These are phyloP conservation scores for Acanthiza pusilla DNA, from an alignment of 2,797 vertebrate species.

Conservation along the genomic window DNA sequence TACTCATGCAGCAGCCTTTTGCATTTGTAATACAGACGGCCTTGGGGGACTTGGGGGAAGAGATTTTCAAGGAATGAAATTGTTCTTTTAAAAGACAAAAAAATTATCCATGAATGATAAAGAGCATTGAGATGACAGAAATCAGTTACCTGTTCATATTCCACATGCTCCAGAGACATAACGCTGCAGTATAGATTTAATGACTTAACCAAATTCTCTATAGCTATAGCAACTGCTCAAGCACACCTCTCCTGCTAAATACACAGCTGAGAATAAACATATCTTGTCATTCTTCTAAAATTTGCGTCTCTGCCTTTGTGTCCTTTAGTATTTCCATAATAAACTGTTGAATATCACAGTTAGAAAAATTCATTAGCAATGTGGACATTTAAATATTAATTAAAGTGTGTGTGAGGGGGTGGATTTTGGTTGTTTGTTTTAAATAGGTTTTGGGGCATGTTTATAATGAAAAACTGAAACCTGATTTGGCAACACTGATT, in stretches of 20 bases:
- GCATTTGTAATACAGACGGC: not conserved
- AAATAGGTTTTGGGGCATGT: not conserved
- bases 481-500: not conserved
- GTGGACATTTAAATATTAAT: not conserved
- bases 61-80: not conserved
- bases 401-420: fast-evolving
- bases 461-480: not conserved
- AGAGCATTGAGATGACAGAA: not conserved
- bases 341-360: not conserved
- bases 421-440: not conserved
- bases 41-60: not conserved
- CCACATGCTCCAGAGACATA: not conserved
- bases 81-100: not conserved
- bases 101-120: not conserved
- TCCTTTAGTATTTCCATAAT: not conserved
- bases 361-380: not conserved
- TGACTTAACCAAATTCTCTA: not conserved
- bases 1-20: not conserved
- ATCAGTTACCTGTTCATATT: not conserved
- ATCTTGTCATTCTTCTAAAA: not conserved
- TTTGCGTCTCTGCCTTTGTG: not conserved
- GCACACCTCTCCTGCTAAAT: not conserved
- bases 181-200: not conserved
- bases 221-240: not conserved
- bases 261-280: not conserved